phyloP scores from a whole-genome alignment of 2,888 invertebrate genomes.

The Megamerina dolium region DNA sequence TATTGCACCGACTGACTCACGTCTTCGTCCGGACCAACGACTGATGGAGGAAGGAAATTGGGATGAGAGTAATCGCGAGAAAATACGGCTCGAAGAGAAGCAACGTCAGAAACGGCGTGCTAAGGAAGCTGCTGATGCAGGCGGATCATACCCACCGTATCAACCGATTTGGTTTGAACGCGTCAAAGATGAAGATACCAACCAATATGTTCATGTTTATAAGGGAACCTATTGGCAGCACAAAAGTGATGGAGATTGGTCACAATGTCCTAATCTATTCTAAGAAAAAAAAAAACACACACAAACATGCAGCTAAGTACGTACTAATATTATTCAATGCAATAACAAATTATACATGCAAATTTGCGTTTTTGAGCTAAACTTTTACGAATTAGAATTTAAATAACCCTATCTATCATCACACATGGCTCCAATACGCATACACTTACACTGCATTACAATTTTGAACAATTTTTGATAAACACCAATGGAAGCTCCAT shows the following conservation, averaged over 20 bases:
- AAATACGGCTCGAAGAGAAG: slow-evolving; percentile 88
- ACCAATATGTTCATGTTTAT: slow-evolving; percentile 70
- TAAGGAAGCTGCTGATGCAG: slow-evolving; percentile 66
- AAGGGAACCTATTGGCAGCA: slow-evolving; percentile 88
- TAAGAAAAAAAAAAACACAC: no score
- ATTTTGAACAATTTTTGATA: no score
- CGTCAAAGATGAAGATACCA: slow-evolving; percentile 63
- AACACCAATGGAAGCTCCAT: no score
- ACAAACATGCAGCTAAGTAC: no score
- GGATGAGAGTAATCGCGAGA: slow-evolving; percentile 85
- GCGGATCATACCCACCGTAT: slow-evolving; percentile 64
- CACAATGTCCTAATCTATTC: slow-evolving; percentile 78
- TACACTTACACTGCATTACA: no score
- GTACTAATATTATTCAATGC: no score
- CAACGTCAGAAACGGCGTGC: slow-evolving; percentile 75
- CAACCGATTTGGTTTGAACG: slow-evolving; percentile 88
- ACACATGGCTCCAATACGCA: no score
- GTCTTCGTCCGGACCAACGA: slow-evolving; percentile 91
- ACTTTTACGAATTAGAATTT: no score
- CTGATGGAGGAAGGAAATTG: slow-evolving; percentile 93
- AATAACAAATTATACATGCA: no score
- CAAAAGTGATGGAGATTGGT: slow-evolving; percentile 86
- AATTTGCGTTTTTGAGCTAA: no score
- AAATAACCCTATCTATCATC: no score
- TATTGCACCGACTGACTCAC: slow-evolving; percentile 92